phyloP scores from a whole-genome alignment of 2,888 invertebrate species.

The Drosophila diplacantha region DNA sequence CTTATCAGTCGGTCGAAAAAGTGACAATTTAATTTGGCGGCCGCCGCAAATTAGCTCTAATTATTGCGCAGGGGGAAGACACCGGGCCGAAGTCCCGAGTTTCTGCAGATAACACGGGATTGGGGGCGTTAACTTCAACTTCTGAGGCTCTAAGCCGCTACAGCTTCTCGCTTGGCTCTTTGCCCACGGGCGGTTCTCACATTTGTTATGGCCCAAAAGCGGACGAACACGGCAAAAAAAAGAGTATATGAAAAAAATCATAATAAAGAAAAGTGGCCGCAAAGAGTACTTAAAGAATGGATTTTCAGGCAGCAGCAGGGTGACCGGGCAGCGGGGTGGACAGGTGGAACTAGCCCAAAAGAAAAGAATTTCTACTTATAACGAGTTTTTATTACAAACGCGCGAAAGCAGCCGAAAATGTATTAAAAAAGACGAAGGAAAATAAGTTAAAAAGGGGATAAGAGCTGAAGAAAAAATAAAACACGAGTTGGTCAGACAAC shows the following conservation, averaged over 20 bases:
- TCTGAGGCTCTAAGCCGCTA: slow-evolving; percentile 62
- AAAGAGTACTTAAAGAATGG: slow-evolving; percentile 72
- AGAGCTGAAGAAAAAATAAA: slow-evolving; percentile 3
- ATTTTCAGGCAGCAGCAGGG: slow-evolving; percentile 48
- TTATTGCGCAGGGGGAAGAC: slow-evolving; percentile 41
- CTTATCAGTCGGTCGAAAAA: slow-evolving; percentile 44
- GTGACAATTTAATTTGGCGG: slow-evolving; percentile 68
- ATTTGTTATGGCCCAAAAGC: slow-evolving; percentile 61
- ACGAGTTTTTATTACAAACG: slow-evolving; percentile 74
- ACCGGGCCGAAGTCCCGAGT: not conserved
- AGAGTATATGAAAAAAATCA: slow-evolving; percentile 39
- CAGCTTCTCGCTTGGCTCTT: slow-evolving; percentile 38
- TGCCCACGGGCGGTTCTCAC: slow-evolving; percentile 67
- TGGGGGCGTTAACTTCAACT: slow-evolving; percentile 50
- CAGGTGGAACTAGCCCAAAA: slow-evolving; percentile 31
- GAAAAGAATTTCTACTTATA: slow-evolving; percentile 73
- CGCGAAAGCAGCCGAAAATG: slow-evolving; percentile 70
- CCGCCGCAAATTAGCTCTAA: slow-evolving; percentile 67
- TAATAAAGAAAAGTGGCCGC: slow-evolving; percentile 73
- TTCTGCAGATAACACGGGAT: slow-evolving; percentile 25
- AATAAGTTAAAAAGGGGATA: slow-evolving; percentile 8
- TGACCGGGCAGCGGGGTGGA: slow-evolving; percentile 21
- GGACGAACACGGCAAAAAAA: slow-evolving; percentile 3
- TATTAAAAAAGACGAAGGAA: slow-evolving; percentile 52
- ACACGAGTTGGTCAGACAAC: slow-evolving; percentile 1